Percentiles rank a stretch among this genome's conserved stretches.
These are phyloP conservation scores for Colossoma macropomum DNA, from an alignment of 2,113 vertebrate genomes.

Conservation along the genomic window DNA sequence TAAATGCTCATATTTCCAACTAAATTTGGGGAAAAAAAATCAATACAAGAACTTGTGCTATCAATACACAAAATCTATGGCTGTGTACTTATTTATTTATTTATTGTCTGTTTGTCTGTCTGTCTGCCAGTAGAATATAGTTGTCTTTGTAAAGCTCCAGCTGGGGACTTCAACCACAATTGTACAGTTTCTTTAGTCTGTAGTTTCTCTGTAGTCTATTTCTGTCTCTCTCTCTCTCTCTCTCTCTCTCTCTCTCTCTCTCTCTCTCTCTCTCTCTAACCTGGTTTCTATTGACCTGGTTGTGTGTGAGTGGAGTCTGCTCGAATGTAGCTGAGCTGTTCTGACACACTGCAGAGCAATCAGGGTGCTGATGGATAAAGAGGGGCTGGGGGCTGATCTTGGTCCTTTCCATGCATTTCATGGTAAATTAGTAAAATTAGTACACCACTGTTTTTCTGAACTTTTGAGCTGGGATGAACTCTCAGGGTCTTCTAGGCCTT, in stretches of 20 bases:
- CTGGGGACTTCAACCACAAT: neutral
- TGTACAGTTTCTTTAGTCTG: neutral
- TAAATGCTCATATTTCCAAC: too few species aligned
- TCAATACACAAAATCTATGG: too few species aligned
- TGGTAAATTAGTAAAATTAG: neutral
- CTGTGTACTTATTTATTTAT: too few species aligned
- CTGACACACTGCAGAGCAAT: neutral
- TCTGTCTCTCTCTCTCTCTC: neutral
- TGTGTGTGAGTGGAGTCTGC: conserved; percentile 25
- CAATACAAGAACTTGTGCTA: too few species aligned
- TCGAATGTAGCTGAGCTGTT: neutral
- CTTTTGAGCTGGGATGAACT: too few species aligned
- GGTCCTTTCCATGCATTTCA: neutral
- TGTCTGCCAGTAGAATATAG: too few species aligned
- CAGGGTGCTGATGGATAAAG: neutral
- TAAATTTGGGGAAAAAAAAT: too few species aligned
- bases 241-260: conserved; percentile 9
- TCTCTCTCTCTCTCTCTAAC: conserved; percentile 27
- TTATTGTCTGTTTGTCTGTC: too few species aligned
- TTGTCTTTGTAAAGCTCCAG: neutral
- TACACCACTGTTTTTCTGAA: too few species aligned
- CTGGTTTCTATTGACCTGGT: conserved; percentile 35
- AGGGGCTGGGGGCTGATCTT: neutral
- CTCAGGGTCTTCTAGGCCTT: too few species aligned
- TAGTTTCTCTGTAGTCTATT: too few species aligned